A percentile compares a stretch with the other conserved stretches of the same genome.
Evolutionary conservation across 37 sponge, comb jelly and placozoan species (phyloP).

Genomic region (Ephydatia muelleri): DNA sequence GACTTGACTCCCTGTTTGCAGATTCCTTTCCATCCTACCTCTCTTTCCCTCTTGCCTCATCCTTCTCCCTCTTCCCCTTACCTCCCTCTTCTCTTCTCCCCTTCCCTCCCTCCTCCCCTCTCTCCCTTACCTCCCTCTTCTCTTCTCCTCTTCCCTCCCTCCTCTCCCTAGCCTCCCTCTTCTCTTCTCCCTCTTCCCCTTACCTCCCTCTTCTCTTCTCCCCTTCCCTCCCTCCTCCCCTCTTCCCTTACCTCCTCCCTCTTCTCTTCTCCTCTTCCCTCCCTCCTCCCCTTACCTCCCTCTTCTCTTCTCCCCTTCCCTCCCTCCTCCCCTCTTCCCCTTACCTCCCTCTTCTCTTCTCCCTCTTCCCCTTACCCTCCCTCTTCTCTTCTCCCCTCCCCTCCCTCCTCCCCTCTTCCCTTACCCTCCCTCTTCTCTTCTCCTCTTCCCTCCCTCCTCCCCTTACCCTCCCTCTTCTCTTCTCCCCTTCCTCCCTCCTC

Average conservation of each 20-base stretch:
- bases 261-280: constrained; percentile 2
- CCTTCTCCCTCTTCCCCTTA: too few species aligned
- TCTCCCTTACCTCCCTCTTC: background rate
- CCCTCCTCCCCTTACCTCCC: constrained; percentile 24
- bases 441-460: too few species aligned
- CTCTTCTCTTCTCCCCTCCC: too few species aligned
- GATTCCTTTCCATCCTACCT: too few species aligned
- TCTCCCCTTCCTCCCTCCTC: too few species aligned
- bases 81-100: too few species aligned
- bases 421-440: constrained; percentile 97
- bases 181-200: background rate
- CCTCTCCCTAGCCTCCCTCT: background rate
- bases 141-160: background rate
- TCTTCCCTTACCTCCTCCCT: background rate
- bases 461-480: too few species aligned
- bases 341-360: too few species aligned
- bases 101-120: background rate
- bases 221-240: background rate
- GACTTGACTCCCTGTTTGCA: too few species aligned
- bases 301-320: constrained; percentile 9
- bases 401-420: constrained; percentile 80
- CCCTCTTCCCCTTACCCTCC: too few species aligned
- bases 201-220: background rate
- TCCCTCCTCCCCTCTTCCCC: constrained; percentile 13
- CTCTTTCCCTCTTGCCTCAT: too few species aligned